A percentile compares a stretch with the other conserved stretches of the same genome.
Evolutionary conservation across 2,113 vertebrate genomes (phyloP).

Genomic region (Perca schrenkii): DNA sequence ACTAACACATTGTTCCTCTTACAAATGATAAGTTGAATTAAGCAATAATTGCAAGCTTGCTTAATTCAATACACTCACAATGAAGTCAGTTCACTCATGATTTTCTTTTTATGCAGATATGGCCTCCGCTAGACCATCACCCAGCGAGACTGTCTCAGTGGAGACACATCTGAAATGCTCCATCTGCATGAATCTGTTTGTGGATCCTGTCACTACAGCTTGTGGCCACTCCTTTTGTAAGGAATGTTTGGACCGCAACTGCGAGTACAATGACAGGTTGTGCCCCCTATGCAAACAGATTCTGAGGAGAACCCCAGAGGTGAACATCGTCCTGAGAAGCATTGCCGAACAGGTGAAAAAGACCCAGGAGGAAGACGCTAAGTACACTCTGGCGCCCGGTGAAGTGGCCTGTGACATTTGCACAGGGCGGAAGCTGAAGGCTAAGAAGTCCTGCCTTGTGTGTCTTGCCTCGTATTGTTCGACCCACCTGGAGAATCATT

Average conservation of each 20-base stretch:
- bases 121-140: constrained; percentile 1
- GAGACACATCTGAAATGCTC: constrained; percentile 60
- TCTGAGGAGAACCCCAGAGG: not conserved
- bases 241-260: constrained; percentile 4
- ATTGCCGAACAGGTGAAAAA: constrained; percentile 18
- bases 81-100: not conserved
- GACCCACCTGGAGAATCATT: constrained; percentile 88
- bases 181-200: constrained; percentile 64
- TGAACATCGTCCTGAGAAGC: constrained; percentile 63
- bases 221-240: constrained; percentile 81
- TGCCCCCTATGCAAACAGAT: constrained; percentile 72
- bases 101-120: constrained; percentile 46
- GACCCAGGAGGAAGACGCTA: accelerated
- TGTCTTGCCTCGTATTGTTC: constrained; percentile 92
- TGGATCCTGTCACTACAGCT: constrained; percentile 63
- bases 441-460: constrained; percentile 91
- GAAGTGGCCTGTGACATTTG: constrained; percentile 91
- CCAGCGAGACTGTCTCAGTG: not conserved
- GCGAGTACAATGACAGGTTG: accelerated
- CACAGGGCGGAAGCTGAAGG: constrained; percentile 84
- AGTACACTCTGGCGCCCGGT: constrained; percentile 43
- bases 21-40: too few species aligned
- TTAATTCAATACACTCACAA: too few species aligned
- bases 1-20: too few species aligned
- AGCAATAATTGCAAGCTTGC: too few species aligned